These are phyloP conservation scores for Sciaenops ocellatus DNA, from an alignment of 2,797 vertebrate genomes.

Conservation along the genomic window DNA sequence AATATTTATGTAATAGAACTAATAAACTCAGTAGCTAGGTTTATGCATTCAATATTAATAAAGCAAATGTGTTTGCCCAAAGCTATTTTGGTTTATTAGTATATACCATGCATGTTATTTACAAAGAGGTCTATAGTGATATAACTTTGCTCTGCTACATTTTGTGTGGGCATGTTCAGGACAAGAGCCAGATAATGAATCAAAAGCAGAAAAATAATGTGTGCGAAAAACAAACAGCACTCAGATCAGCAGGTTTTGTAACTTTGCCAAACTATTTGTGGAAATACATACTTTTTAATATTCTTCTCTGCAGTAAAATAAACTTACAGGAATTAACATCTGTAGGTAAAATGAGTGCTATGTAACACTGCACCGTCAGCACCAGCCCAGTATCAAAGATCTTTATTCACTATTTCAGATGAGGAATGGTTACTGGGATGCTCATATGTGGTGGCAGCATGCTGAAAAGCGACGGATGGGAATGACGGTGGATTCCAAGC, in stretches of 20 bases:
- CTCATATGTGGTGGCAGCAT: conserved; percentile 3
- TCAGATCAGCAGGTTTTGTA: neutral
- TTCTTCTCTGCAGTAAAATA: too few relatives aligned
- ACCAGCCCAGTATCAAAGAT: conserved; percentile 12
- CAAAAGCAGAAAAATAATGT: neutral
- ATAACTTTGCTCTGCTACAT: neutral
- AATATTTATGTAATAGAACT: too few relatives aligned
- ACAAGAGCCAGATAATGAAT: neutral
- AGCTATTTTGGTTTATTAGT: too few relatives aligned
- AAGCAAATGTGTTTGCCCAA: too few relatives aligned
- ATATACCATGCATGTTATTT: too few relatives aligned
- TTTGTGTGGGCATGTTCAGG: neutral
- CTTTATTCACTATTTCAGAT: conserved; percentile 32
- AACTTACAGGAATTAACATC: too few relatives aligned
- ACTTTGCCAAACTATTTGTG: too few relatives aligned
- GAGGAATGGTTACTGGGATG: conserved; percentile 37
- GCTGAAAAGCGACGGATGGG: conserved; percentile 44
- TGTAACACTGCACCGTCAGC: neutral
- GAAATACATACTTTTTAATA: too few relatives aligned
- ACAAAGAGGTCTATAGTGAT: neutral
- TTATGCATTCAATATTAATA: too few relatives aligned
- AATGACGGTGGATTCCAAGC: conserved; percentile 49
- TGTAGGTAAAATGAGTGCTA: neutral
- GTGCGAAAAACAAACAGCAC: neutral
- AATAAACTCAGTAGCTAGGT: too few relatives aligned